phyloP scores from a whole-genome alignment of 2,888 invertebrate species.

The Quadroppia sp. region DNA sequence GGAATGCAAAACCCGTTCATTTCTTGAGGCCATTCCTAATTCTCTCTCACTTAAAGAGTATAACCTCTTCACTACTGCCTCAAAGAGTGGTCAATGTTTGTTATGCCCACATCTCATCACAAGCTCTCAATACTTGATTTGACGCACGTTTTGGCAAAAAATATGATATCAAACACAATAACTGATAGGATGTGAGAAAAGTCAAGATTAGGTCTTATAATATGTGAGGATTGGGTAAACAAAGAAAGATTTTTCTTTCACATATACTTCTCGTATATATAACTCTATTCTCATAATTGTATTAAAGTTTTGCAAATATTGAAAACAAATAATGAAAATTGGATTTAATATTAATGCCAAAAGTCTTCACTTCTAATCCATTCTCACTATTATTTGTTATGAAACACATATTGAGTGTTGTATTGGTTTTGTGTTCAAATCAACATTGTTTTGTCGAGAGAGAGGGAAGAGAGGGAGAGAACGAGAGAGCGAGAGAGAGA shows the following conservation, averaged over 20 bases:
- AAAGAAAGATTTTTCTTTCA: background rate
- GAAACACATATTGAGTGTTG: no score
- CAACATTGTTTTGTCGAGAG: background rate
- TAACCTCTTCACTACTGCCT: background rate
- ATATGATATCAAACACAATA: slow-evolving; percentile 7
- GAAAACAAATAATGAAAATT: slow-evolving; percentile 2
- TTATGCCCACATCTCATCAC: background rate
- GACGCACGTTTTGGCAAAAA: background rate
- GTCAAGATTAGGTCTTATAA: slow-evolving; percentile 12
- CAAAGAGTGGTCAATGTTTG: background rate
- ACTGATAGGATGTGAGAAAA: slow-evolving; percentile 3
- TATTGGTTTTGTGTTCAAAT: background rate
- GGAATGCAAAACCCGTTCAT: background rate
- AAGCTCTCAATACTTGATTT: background rate
- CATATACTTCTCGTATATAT: background rate
- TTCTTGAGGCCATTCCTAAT: slow-evolving; percentile 19
- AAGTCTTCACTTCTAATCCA: background rate
- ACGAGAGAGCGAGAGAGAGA: background rate
- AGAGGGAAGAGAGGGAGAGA: background rate
- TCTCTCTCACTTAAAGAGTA: background rate
- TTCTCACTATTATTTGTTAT: background rate
- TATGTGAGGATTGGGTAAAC: background rate
- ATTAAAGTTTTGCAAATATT: slow-evolving; percentile 16
- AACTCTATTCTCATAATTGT: slow-evolving; percentile 9
- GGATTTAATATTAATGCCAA: background rate